A percentile compares a stretch with the other conserved stretches of the same genome.
These are phyloP conservation scores for Octonoba sinensis DNA, from an alignment of 2,888 invertebrate genomes.

Conservation along the genomic window DNA sequence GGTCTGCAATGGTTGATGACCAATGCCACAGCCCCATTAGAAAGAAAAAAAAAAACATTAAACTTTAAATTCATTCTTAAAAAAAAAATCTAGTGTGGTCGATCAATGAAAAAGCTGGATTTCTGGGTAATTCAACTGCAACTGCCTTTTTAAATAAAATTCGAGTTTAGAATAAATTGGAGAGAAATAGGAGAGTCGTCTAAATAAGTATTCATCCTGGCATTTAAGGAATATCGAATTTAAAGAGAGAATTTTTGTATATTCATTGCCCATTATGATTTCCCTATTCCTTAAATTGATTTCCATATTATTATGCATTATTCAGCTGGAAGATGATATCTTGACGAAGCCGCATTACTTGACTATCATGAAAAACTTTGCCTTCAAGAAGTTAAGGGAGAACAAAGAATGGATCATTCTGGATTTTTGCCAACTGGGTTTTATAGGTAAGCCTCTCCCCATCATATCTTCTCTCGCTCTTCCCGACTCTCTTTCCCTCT, in stretches of 20 bases:
- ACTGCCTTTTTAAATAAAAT: too few relatives aligned
- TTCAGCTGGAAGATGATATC: conserved; percentile 93
- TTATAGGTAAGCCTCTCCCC: conserved; percentile 75
- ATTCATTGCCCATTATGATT: not conserved
- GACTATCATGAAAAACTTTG: conserved; percentile 86
- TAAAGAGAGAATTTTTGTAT: not conserved
- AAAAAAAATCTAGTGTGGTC: too few relatives aligned
- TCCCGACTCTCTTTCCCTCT: not conserved
- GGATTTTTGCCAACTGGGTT: conserved; percentile 94
- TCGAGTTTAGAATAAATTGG: too few relatives aligned
- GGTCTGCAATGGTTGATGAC: too few relatives aligned
- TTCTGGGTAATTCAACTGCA: too few relatives aligned
- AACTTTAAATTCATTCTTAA: too few relatives aligned
- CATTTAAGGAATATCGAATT: too few relatives aligned
- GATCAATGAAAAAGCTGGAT: too few relatives aligned
- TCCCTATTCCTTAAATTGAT: not conserved
- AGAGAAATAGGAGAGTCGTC: too few relatives aligned
- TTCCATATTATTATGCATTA: conserved; percentile 22
- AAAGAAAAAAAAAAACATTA: too few relatives aligned
- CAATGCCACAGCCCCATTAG: too few relatives aligned
- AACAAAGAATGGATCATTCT: conserved; percentile 90
- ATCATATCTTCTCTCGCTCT: conserved; percentile 38
- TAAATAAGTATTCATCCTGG: too few relatives aligned
- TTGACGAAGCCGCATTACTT: conserved; percentile 85
- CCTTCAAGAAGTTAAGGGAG: conserved; percentile 81